A percentile compares a stretch with the other conserved stretches of the same genome.
phyloP scores from a whole-genome alignment of 2,113 vertebrate genomes.

The Corydoras sp. region DNA sequence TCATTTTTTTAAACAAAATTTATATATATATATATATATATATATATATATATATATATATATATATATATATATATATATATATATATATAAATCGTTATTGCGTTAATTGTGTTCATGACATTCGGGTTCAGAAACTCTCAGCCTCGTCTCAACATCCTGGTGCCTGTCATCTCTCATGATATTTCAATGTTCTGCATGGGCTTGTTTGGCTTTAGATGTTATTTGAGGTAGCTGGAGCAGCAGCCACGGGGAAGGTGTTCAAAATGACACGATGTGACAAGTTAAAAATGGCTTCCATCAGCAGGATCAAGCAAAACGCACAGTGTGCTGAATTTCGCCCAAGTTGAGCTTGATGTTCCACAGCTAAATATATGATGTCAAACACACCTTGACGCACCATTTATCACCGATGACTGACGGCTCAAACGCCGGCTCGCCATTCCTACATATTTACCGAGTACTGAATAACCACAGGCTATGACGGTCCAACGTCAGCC shows the following conservation, averaged over 20 bases:
- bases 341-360: background rate
- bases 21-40: no score
- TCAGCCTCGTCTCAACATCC: background rate
- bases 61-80: no score
- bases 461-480: no score
- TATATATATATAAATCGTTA: no score
- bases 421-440: background rate
- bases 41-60: no score
- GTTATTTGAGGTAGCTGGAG: background rate
- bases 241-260: conserved; percentile 4
- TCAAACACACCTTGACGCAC: background rate
- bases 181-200: background rate
- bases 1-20: background rate
- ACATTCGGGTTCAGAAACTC: no score
- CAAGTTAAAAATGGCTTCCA: conserved; percentile 25
- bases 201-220: background rate
- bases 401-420: background rate
- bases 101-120: no score
- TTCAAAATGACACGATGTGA: conserved; percentile 27
- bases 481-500: no score
- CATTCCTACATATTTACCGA: no score
- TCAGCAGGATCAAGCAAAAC: conserved; percentile 19
- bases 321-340: background rate
- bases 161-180: background rate
- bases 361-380: background rate